These are phyloP conservation scores for Stichopus horrens DNA, from an alignment of 53 echinoderm and acorn worm species.

Conservation along the genomic window DNA sequence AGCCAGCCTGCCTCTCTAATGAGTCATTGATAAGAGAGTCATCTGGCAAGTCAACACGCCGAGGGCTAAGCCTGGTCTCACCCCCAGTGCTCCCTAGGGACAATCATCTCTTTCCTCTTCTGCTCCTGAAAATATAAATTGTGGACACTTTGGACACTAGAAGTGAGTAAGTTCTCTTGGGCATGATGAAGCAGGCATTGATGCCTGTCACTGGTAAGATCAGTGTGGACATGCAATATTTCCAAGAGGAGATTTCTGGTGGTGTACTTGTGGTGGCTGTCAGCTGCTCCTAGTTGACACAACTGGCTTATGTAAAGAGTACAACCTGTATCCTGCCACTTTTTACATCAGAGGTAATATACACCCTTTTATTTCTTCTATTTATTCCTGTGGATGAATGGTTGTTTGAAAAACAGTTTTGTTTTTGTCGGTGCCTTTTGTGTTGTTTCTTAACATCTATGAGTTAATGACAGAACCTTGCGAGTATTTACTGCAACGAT, in stretches of 20 bases:
- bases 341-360: conserved; percentile 17
- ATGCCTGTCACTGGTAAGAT: not conserved
- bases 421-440: too few relatives aligned
- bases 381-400: not conserved
- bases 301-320: too few relatives aligned
- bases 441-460: too few relatives aligned
- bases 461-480: too few relatives aligned
- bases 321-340: not conserved
- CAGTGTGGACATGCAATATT: not conserved
- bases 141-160: not conserved
- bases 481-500: too few relatives aligned
- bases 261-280: not conserved
- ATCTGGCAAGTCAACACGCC: not conserved
- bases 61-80: conserved; percentile 47
- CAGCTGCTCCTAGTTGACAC: too few relatives aligned
- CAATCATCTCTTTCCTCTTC: conserved; percentile 19
- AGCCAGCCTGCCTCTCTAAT: conserved; percentile 42
- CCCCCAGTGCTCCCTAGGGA: conserved; percentile 39
- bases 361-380: conserved; percentile 15
- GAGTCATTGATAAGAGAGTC: conserved; percentile 45
- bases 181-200: conserved; percentile 7
- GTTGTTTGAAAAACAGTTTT: not conserved
- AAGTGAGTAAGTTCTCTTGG: conserved; percentile 36
- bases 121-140: not conserved
- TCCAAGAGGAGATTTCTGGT: not conserved